Evolutionary conservation across 2,888 invertebrate species (phyloP).

Genomic region (Capitulum mitella): DNA sequence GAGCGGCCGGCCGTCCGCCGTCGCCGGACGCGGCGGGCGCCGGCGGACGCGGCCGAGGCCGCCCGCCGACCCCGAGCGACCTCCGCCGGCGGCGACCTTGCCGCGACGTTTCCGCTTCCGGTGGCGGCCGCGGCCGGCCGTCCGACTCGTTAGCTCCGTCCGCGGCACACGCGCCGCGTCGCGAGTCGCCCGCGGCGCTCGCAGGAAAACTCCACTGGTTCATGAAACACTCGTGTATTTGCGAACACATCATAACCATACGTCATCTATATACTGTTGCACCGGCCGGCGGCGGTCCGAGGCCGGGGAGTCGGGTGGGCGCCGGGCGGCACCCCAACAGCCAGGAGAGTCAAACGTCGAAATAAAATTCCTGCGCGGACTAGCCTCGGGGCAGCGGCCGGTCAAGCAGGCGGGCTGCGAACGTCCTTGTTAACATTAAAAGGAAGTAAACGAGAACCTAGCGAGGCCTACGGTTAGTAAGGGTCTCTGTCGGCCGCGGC

Average conservation of each 20-base stretch:
- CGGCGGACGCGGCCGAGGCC: too few species aligned
- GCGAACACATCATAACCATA: constrained; percentile 12
- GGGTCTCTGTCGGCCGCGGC: not conserved
- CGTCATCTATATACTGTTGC: constrained; percentile 11
- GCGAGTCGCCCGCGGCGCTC: not conserved
- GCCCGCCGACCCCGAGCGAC: not conserved
- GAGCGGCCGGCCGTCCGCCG: too few species aligned
- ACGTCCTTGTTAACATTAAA: constrained; percentile 11
- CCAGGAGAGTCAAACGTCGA: constrained; percentile 7
- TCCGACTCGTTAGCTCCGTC: too few species aligned
- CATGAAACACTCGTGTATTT: constrained; percentile 16
- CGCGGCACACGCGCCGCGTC: too few species aligned
- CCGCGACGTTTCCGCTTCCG: too few species aligned
- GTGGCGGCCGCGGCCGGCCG: too few species aligned
- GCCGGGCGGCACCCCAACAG: not conserved
- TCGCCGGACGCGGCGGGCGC: too few species aligned
- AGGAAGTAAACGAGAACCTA: not conserved
- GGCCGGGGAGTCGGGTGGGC: not conserved
- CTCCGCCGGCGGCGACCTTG: not conserved
- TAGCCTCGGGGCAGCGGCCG: too few species aligned
- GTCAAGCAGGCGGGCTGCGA: too few species aligned
- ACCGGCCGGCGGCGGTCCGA: too few species aligned
- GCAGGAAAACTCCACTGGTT: not conserved
- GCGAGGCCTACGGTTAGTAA: constrained; percentile 11
- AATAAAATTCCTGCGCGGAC: not conserved